Evolutionary conservation across 1,140 invertebrate genomes (phyloP).

Genomic region (Euwallacea similis): DNA sequence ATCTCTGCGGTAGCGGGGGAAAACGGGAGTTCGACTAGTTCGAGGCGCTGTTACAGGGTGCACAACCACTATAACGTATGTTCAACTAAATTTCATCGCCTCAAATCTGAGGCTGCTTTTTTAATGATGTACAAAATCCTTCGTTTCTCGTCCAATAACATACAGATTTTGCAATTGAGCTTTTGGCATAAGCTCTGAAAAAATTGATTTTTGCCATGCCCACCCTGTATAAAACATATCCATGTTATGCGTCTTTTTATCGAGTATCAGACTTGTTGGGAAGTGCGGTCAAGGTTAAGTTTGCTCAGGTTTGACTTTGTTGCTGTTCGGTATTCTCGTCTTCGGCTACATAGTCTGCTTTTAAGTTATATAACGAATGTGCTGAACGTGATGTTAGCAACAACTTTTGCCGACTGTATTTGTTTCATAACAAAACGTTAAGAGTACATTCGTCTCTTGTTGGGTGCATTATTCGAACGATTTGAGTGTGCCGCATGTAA

Average conservation of each 20-base stretch:
- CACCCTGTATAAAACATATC: constrained; percentile 4
- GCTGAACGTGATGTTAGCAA: not conserved
- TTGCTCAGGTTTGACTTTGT: not conserved
- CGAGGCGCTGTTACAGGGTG: constrained; percentile 9
- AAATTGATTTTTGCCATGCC: not conserved
- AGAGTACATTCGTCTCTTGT: not conserved
- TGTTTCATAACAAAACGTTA: constrained; percentile 8
- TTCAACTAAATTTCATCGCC: not conserved
- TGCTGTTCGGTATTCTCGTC: not conserved
- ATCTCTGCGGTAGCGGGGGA: not conserved
- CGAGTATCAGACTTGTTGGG: not conserved
- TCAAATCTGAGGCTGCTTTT: too few relatives aligned
- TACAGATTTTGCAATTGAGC: too few relatives aligned
- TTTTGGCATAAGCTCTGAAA: too few relatives aligned
- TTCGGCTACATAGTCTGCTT: constrained; percentile 8
- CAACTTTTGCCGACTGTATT: constrained; percentile 9
- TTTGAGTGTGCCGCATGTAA: too few relatives aligned
- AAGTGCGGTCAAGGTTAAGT: constrained; percentile 5
- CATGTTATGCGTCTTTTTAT: not conserved
- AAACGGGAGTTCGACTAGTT: too few relatives aligned
- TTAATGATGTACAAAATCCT: too few relatives aligned
- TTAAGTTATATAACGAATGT: constrained; percentile 19
- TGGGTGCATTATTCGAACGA: too few relatives aligned
- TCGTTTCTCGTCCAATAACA: too few relatives aligned
- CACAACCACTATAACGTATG: not conserved